Evolutionary conservation across 2,888 invertebrate genomes (phyloP).

Genomic region (Pristionchus mayeri): DNA sequence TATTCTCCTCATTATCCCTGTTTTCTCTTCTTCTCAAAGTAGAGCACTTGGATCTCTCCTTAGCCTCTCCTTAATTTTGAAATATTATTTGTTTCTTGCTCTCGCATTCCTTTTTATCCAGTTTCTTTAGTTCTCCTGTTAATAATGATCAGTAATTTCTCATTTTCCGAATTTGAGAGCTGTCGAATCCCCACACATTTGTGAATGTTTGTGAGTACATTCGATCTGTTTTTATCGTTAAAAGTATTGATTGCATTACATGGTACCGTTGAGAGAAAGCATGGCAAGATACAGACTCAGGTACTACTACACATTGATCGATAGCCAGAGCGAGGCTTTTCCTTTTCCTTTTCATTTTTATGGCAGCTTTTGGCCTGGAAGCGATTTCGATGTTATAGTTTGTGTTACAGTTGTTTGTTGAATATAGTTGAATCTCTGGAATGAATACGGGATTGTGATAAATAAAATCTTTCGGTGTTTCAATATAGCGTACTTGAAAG

Average conservation of each 20-base stretch:
- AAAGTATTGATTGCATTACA: neutral
- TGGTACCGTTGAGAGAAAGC: constrained; percentile 19
- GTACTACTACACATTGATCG: constrained; percentile 44
- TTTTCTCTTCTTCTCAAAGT: constrained; percentile 20
- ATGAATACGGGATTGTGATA: constrained; percentile 26
- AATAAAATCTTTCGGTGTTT: too few relatives aligned
- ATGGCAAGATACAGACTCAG: constrained; percentile 40
- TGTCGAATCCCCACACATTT: neutral
- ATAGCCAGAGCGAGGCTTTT: neutral
- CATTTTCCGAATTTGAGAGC: constrained; percentile 10
- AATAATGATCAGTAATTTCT: constrained; percentile 8
- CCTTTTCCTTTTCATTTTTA: neutral
- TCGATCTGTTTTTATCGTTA: constrained; percentile 18
- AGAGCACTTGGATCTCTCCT: constrained; percentile 27
- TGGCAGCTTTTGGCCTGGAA: constrained; percentile 17
- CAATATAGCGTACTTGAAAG: too few relatives aligned
- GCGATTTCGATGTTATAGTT: constrained; percentile 17
- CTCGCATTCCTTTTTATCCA: constrained; percentile 10
- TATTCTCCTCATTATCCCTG: constrained; percentile 7
- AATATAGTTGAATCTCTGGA: neutral
- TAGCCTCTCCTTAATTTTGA: neutral
- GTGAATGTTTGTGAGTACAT: constrained; percentile 6
- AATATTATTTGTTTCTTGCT: constrained; percentile 13
- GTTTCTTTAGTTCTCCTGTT: neutral
- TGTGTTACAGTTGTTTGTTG: constrained; percentile 22